These are phyloP conservation scores for Drosophila longiperda DNA, from an alignment of 2,888 invertebrate species.

Conservation along the genomic window DNA sequence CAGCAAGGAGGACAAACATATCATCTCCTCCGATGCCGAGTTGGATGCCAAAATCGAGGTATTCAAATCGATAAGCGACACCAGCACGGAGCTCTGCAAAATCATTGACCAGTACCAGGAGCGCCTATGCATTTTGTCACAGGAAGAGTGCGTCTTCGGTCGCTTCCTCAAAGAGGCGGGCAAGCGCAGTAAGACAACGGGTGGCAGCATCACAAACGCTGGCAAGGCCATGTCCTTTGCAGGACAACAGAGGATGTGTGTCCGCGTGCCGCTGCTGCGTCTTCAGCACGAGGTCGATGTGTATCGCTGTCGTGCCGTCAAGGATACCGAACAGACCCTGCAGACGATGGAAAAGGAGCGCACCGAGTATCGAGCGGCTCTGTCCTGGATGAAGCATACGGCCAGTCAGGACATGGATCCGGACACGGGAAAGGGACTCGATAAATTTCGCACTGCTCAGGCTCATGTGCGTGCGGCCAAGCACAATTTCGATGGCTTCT, in stretches of 20 bases:
- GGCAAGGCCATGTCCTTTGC: slow-evolving; percentile 95
- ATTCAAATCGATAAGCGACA: slow-evolving; percentile 96
- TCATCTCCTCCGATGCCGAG: slow-evolving; percentile 97
- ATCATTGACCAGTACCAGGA: slow-evolving; percentile 97
- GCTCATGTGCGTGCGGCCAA: slow-evolving; percentile 92
- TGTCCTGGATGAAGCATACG: slow-evolving; percentile 99
- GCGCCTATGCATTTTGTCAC: slow-evolving; percentile 94
- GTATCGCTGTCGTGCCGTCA: slow-evolving; percentile 95
- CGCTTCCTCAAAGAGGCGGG: slow-evolving; percentile 97
- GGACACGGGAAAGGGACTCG: slow-evolving; percentile 97
- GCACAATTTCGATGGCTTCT: slow-evolving; percentile 95
- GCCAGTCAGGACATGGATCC: slow-evolving; percentile 98
- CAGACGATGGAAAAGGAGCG: slow-evolving; percentile 97
- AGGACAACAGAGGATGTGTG: slow-evolving; percentile 95
- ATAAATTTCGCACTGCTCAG: slow-evolving; percentile 97
- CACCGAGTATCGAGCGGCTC: slow-evolving; percentile 96
- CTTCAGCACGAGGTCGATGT: slow-evolving; percentile 99
- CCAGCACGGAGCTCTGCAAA: slow-evolving; percentile 93
- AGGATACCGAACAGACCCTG: slow-evolving; percentile 95
- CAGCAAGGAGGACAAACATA: slow-evolving; percentile 98
- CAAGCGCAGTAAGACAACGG: slow-evolving; percentile 94
- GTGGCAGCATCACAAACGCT: slow-evolving; percentile 91
- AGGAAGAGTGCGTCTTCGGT: slow-evolving; percentile 97
- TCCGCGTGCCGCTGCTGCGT: slow-evolving; percentile 93
- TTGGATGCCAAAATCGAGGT: slow-evolving; percentile 94